Percentiles rank a stretch among this genome's conserved stretches.
Conservation (phyloP, 2,113 vertebrate genomes). For the mouse (Mus musculus) region GRCm39 chr16:42102501-42103000, state of each 20-base stretch:
- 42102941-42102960: slow-evolving; percentile 36
- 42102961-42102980: slow-evolving; percentile 17
- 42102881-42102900: slow-evolving; percentile 13
- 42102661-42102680: no score
- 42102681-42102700: not conserved
- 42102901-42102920: not conserved
- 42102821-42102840: slow-evolving; percentile 25
- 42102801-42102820: not conserved
- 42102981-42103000: not conserved
- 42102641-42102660: not conserved
- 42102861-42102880: not conserved
- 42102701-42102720: not conserved
- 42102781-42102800: slow-evolving; percentile 6
- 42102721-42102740: not conserved
- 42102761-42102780: slow-evolving; percentile 8
- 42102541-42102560: not conserved
- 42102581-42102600: not conserved
- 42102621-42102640: not conserved
- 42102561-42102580: not conserved
- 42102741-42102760: not conserved
- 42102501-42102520: no score
- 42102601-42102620: not conserved
- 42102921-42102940: slow-evolving; percentile 11
- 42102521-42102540: not conserved
- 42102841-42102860: not conserved